phyloP scores from a whole-genome alignment of 2,888 invertebrate genomes.

The Sympetrum striolatum region DNA sequence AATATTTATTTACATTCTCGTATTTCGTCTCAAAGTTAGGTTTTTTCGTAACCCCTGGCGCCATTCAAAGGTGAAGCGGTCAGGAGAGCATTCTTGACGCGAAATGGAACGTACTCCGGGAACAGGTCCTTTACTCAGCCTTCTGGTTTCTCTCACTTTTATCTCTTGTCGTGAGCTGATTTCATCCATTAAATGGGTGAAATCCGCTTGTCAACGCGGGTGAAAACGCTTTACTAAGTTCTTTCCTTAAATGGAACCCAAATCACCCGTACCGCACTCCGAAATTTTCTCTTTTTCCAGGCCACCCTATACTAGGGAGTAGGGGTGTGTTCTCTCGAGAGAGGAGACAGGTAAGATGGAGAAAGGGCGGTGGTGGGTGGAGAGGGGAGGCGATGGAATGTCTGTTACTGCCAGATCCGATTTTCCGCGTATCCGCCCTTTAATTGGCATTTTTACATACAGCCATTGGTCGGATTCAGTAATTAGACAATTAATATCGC shows the following conservation, averaged over 20 bases:
- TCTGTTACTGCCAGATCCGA: slow-evolving; percentile 1
- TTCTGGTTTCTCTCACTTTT: neutral
- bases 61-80: neutral
- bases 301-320: slow-evolving; percentile 11
- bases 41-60: neutral
- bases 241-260: slow-evolving; percentile 32
- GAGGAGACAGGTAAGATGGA: neutral
- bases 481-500: neutral
- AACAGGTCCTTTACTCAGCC: neutral
- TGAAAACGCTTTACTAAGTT: slow-evolving; percentile 6
- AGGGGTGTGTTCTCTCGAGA: neutral
- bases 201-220: slow-evolving; percentile 11
- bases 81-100: neutral
- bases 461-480: neutral
- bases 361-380: neutral
- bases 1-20: neutral
- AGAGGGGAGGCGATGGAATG: neutral
- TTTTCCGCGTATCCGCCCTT: slow-evolving; percentile 4
- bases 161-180: slow-evolving; percentile 18
- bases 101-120: neutral
- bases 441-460: slow-evolving; percentile 13
- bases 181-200: slow-evolving; percentile 7
- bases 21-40: neutral
- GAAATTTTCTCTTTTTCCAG: slow-evolving; percentile 23
- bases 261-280: neutral